phyloP scores from a whole-genome alignment of 2,113 vertebrate genomes.

The Ciconia maguari region DNA sequence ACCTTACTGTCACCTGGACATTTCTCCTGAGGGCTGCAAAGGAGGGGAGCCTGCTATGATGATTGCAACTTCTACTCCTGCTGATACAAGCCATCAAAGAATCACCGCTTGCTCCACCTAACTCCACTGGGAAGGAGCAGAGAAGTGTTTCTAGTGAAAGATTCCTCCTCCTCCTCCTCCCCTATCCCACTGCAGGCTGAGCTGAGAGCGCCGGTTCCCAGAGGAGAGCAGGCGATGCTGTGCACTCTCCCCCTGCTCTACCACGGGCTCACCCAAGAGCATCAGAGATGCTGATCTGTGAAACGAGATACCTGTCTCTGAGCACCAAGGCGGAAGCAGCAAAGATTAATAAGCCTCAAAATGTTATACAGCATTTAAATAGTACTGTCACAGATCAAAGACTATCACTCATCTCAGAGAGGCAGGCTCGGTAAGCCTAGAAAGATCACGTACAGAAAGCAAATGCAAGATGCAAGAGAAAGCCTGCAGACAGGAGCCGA shows the following conservation, averaged over 20 bases:
- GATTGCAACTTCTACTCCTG: background rate
- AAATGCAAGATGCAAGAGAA: constrained; percentile 21
- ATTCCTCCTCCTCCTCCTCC: background rate
- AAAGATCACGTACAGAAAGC: constrained; percentile 10
- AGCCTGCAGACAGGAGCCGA: background rate
- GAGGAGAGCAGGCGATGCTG: background rate
- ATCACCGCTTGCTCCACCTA: background rate
- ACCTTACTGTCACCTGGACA: background rate
- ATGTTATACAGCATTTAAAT: constrained; percentile 24
- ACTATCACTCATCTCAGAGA: background rate
- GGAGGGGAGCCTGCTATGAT: background rate
- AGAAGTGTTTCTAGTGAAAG: background rate
- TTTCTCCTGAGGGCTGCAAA: background rate
- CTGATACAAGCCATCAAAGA: background rate
- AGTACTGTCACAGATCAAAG: constrained; percentile 25
- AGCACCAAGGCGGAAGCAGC: background rate
- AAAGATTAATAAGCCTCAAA: constrained; percentile 37
- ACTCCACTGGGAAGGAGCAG: background rate
- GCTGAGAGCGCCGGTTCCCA: background rate
- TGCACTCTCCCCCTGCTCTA: background rate
- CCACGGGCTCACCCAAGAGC: fast-evolving
- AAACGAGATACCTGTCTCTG: background rate
- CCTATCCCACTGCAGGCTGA: fast-evolving
- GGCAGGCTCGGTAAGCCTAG: background rate
- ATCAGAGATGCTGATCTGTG: background rate